These are phyloP conservation scores for Cephus spinipes DNA, from an alignment of 2,888 invertebrate genomes.

Conservation along the genomic window DNA sequence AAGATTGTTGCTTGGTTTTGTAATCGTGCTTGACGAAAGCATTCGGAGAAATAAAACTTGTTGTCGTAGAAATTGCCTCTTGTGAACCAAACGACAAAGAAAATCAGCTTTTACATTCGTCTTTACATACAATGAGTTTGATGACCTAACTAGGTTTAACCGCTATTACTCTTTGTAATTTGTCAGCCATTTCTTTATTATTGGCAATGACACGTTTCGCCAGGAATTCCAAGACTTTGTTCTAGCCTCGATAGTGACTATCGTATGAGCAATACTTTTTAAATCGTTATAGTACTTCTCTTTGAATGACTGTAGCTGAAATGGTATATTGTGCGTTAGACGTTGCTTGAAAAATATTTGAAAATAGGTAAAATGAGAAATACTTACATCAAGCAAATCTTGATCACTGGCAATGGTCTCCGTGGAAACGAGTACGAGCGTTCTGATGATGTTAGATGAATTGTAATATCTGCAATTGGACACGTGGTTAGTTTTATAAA, in stretches of 20 bases:
- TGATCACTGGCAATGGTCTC: constrained; percentile 48
- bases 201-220: constrained; percentile 42
- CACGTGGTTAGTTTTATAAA: not conserved
- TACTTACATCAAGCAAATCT: constrained; percentile 53
- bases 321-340: not conserved
- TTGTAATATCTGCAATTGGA: constrained; percentile 40
- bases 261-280: constrained; percentile 46
- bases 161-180: not conserved
- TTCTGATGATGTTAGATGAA: constrained; percentile 46
- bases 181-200: constrained; percentile 34
- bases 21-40: constrained; percentile 66
- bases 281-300: constrained; percentile 49
- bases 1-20: constrained; percentile 68
- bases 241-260: constrained; percentile 52
- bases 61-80: constrained; percentile 56
- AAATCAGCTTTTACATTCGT: not conserved
- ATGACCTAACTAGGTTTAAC: not conserved
- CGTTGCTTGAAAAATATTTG: not conserved
- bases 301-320: constrained; percentile 53
- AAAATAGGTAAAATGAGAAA: not conserved
- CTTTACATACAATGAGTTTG: not conserved
- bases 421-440: constrained; percentile 47
- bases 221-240: constrained; percentile 50
- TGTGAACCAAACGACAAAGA: not conserved
- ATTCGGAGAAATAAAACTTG: constrained; percentile 61